A percentile compares a stretch with the other conserved stretches of the same genome.
These are phyloP conservation scores for Synchiropus splendidus DNA, from an alignment of 2,113 vertebrate species.

Conservation along the genomic window DNA sequence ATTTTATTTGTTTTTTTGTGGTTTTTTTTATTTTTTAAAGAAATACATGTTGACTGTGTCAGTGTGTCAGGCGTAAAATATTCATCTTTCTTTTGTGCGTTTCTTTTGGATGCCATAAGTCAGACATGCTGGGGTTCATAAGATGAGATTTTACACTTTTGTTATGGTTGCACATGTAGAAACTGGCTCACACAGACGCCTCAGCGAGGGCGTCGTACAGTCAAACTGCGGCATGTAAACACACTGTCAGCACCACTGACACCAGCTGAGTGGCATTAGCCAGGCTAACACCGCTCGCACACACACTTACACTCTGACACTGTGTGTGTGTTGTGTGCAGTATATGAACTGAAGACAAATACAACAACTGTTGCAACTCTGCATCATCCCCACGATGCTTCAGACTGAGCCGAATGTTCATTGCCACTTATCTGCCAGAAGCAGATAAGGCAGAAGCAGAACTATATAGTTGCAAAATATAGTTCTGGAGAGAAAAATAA, in stretches of 20 bases:
- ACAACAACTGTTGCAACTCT: conserved; percentile 65
- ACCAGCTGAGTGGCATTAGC: conserved; percentile 93
- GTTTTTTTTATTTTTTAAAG: neutral
- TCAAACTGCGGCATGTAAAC: conserved; percentile 73
- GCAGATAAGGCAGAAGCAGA: no score
- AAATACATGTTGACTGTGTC: neutral
- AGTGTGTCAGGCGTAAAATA: conserved; percentile 5
- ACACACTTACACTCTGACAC: no score
- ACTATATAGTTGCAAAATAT: no score
- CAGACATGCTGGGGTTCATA: conserved; percentile 2
- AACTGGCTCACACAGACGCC: conserved; percentile 7
- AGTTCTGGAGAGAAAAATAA: no score
- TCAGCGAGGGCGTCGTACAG: conserved; percentile 14
- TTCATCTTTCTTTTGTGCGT: conserved; percentile 2
- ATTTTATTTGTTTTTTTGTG: neutral
- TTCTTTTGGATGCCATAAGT: conserved; percentile 3
- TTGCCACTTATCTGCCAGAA: conserved; percentile 30
- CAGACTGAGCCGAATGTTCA: conserved; percentile 7
- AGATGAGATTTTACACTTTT: conserved; percentile 4
- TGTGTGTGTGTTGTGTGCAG: conserved; percentile 34
- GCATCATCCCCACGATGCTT: conserved; percentile 32
- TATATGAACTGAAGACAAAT: conserved; percentile 60
- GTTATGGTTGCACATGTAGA: conserved; percentile 3
- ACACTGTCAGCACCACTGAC: conserved; percentile 86
- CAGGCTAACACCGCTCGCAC: conserved; percentile 64